A percentile compares a stretch with the other conserved stretches of the same genome.
Evolutionary conservation across 2,888 invertebrate genomes (phyloP).

Genomic region (Heteropelma amictum): DNA sequence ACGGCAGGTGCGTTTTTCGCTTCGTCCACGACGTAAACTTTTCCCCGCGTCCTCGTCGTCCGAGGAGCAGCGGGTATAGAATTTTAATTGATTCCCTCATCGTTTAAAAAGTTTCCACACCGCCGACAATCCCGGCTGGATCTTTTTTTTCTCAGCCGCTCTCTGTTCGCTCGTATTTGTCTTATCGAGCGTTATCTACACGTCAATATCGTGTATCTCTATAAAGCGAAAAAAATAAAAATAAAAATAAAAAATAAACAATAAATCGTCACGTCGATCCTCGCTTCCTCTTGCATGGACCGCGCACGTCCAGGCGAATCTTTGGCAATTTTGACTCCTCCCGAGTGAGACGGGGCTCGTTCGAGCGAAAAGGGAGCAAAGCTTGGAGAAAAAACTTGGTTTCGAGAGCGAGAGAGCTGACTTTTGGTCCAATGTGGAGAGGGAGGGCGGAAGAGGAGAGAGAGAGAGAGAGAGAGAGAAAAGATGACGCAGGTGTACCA

Average conservation of each 20-base stretch:
- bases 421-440: not conserved
- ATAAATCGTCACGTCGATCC: no score
- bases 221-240: no score
- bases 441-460: conserved; percentile 41
- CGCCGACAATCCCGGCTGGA: not conserved
- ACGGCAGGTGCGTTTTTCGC: conserved; percentile 21
- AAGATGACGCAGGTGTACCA: conserved; percentile 28
- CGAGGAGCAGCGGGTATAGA: not conserved
- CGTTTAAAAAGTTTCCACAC: conserved; percentile 1
- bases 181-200: no score
- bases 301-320: no score
- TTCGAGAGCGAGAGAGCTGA: not conserved
- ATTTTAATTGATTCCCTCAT: conserved; percentile 9
- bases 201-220: no score
- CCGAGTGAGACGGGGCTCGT: not conserved
- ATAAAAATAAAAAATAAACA: no score
- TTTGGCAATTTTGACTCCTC: no score
- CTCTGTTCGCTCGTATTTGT: no score
- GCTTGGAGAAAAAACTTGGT: not conserved
- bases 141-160: not conserved
- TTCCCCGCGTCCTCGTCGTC: conserved; percentile 3
- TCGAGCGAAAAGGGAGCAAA: not conserved
- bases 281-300: no score
- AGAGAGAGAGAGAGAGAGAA: conserved; percentile 37
- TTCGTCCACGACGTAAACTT: not conserved